phyloP scores from a whole-genome alignment of 2,888 invertebrate species.

The Lamellibrachia satsuma region DNA sequence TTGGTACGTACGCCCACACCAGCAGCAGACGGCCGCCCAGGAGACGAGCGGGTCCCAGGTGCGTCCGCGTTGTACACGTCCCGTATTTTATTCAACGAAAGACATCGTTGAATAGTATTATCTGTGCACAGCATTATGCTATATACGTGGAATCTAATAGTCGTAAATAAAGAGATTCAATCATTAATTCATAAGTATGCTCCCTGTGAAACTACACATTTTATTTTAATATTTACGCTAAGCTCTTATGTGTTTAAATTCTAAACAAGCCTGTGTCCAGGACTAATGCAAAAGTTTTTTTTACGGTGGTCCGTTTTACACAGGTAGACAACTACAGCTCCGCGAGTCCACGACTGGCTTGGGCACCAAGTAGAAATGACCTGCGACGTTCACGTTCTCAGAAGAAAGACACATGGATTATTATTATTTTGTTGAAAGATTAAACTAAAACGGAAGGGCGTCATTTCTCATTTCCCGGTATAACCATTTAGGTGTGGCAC shows the following conservation, averaged over 20 bases:
- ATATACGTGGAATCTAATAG: too few species aligned
- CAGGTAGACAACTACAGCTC: not conserved
- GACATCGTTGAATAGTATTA: not conserved
- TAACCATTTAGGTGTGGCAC: not conserved
- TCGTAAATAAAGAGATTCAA: too few species aligned
- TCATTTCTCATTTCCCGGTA: not conserved
- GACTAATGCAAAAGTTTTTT: too few species aligned
- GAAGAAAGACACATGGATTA: too few species aligned
- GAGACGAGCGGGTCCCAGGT: not conserved
- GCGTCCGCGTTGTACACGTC: not conserved
- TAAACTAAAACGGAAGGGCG: not conserved
- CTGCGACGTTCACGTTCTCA: not conserved
- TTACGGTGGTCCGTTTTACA: too few species aligned
- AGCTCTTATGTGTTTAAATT: too few species aligned
- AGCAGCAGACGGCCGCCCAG: not conserved
- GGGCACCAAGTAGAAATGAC: not conserved
- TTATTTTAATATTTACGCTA: too few species aligned
- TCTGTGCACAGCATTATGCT: not conserved
- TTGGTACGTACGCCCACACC: constrained; percentile 20
- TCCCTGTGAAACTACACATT: too few species aligned
- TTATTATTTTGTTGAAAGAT: not conserved
- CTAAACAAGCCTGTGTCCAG: too few species aligned
- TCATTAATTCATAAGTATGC: too few species aligned
- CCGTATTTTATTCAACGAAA: not conserved
- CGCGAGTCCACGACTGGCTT: not conserved